A percentile compares a stretch with the other conserved stretches of the same genome.
phyloP scores from a whole-genome alignment of 2,113 vertebrate genomes.

The Lampris incognitus region DNA sequence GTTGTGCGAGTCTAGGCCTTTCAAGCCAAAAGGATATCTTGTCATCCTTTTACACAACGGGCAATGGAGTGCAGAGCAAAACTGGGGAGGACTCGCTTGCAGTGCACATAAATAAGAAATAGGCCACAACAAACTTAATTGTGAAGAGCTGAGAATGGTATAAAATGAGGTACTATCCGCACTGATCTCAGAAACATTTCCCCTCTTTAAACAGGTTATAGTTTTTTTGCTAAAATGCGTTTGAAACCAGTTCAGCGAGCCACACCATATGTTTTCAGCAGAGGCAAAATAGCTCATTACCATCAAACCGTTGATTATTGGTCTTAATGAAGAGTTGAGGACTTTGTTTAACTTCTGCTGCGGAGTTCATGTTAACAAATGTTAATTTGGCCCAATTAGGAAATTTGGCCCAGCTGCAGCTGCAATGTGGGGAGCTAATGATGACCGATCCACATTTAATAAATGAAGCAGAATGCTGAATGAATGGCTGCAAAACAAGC shows the following conservation, averaged over 20 bases:
- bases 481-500: too few species aligned
- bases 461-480: constrained; percentile 49
- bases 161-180: constrained; percentile 46
- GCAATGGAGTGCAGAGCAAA: constrained; percentile 41
- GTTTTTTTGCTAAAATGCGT: constrained; percentile 1
- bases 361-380: constrained; percentile 68
- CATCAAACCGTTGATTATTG: constrained; percentile 50
- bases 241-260: constrained; percentile 4
- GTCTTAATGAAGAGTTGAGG: constrained; percentile 56
- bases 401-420: constrained; percentile 65
- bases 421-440: constrained; percentile 62
- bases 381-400: constrained; percentile 74
- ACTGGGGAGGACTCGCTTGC: constrained; percentile 5
- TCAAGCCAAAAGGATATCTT: constrained; percentile 66
- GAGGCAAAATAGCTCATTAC: constrained; percentile 20
- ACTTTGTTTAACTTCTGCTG: constrained; percentile 60
- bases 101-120: constrained; percentile 62
- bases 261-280: constrained; percentile 20
- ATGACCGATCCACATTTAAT: constrained; percentile 68
- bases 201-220: neutral
- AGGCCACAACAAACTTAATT: constrained; percentile 69
- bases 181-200: constrained; percentile 30
- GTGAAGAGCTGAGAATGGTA: constrained; percentile 51
- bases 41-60: constrained; percentile 67
- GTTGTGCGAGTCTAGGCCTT: constrained; percentile 41